These are phyloP conservation scores for Drosophila emarginata DNA, from an alignment of 2,888 invertebrate species.

Conservation along the genomic window DNA sequence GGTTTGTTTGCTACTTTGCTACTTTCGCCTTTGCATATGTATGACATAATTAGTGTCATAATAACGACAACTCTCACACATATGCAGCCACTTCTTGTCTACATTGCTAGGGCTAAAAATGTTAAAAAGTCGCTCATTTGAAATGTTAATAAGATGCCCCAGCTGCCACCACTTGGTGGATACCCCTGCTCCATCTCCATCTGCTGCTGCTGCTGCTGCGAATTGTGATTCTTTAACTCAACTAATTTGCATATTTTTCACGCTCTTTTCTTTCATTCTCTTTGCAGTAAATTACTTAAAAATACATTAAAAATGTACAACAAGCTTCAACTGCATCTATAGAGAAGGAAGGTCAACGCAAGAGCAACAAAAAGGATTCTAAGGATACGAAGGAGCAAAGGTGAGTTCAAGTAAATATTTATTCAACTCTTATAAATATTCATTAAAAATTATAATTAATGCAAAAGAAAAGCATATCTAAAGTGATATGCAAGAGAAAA, in stretches of 20 bases:
- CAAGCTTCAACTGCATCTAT: conserved; percentile 42
- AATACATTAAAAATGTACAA: conserved; percentile 70
- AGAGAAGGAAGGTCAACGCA: conserved; percentile 19
- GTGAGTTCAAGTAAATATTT: conserved; percentile 56
- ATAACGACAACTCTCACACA: conserved; percentile 52
- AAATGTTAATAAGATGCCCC: conserved; percentile 63
- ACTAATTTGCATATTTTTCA: conserved; percentile 67
- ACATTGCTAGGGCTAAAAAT: conserved; percentile 43
- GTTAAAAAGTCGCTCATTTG: conserved; percentile 72
- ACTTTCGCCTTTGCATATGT: conserved; percentile 58
- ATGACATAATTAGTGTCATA: conserved; percentile 76
- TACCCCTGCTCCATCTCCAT: neutral
- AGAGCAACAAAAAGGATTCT: conserved; percentile 23
- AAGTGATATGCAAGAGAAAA: conserved; percentile 11
- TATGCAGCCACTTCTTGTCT: conserved; percentile 39
- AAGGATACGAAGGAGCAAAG: conserved; percentile 47
- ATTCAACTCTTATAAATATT: conserved; percentile 41
- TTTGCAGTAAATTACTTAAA: conserved; percentile 68
- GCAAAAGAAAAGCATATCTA: conserved; percentile 10
- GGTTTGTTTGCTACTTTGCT: conserved; percentile 68
- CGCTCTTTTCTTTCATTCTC: conserved; percentile 35
- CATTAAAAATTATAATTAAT: conserved; percentile 38
- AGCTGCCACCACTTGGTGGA: neutral
- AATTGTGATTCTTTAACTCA: conserved; percentile 5
- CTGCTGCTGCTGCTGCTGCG: conserved; percentile 1